Evolutionary conservation across 2,113 vertebrate genomes (phyloP).

Genomic region (Sinocyclocheilus grahami): DNA sequence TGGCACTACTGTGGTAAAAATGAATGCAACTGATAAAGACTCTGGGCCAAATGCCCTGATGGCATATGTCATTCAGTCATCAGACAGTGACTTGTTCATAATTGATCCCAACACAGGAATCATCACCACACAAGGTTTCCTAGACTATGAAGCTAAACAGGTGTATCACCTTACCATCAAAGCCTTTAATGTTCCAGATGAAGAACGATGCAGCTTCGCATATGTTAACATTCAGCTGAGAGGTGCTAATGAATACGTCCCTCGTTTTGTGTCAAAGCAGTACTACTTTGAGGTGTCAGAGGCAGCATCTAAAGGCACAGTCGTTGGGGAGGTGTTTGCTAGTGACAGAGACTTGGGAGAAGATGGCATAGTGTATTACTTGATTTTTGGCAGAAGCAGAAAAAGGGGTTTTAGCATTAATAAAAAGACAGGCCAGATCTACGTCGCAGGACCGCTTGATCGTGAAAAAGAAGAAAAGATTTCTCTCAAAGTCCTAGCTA

Average conservation of each 20-base stretch:
- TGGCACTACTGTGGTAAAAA: slow-evolving; percentile 89
- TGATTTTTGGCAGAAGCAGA: slow-evolving; percentile 91
- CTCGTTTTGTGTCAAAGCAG: slow-evolving; percentile 95
- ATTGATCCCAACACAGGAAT: slow-evolving; percentile 94
- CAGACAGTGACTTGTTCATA: slow-evolving; percentile 95
- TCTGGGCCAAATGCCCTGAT: slow-evolving; percentile 88
- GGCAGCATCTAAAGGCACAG: slow-evolving; percentile 85
- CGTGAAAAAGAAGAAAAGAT: slow-evolving; percentile 94
- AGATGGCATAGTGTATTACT: slow-evolving; percentile 94
- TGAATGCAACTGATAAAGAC: slow-evolving; percentile 87
- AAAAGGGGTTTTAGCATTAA: slow-evolving; percentile 92
- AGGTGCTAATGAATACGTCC: slow-evolving; percentile 97
- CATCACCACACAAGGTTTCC: slow-evolving; percentile 95
- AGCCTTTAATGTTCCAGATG: slow-evolving; percentile 95
- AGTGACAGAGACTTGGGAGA: slow-evolving; percentile 92
- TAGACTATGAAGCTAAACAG: slow-evolving; percentile 97
- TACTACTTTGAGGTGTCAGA: slow-evolving; percentile 98
- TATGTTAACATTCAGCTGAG: slow-evolving; percentile 88
- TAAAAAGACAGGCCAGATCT: slow-evolving; percentile 88
- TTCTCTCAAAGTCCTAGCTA: slow-evolving; percentile 90
- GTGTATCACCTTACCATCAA: slow-evolving; percentile 92
- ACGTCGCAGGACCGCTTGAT: slow-evolving; percentile 87
- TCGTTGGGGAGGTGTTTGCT: slow-evolving; percentile 95
- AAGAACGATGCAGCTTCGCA: slow-evolving; percentile 92
- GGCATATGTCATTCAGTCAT: slow-evolving; percentile 91